phyloP scores from a whole-genome alignment of 1,140 invertebrate genomes.

The Orius laevigatus region DNA sequence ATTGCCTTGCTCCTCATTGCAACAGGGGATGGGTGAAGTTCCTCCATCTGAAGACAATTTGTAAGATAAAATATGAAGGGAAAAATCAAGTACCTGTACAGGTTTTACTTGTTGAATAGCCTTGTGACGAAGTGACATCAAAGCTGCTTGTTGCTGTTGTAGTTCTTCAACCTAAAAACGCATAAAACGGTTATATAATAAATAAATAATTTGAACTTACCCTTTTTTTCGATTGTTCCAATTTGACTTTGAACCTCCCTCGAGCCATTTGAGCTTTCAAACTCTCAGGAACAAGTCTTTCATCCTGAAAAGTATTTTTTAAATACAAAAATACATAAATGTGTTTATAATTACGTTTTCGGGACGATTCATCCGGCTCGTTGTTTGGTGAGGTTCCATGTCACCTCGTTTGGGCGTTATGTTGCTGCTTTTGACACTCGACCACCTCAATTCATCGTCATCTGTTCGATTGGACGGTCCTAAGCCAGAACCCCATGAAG shows the following conservation, averaged over 20 bases:
- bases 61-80: background rate
- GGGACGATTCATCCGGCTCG: background rate
- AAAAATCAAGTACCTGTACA: conserved; percentile 11
- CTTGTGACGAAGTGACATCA: conserved; percentile 13
- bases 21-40: conserved; percentile 2
- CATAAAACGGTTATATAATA: background rate
- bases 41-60: conserved; percentile 12
- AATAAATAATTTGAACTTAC: conserved; percentile 4
- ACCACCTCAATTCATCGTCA: conserved; percentile 16
- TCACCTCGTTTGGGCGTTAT: conserved; percentile 15
- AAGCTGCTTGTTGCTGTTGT: conserved; percentile 14
- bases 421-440: conserved; percentile 16
- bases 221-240: conserved; percentile 15
- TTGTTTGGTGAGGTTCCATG: conserved; percentile 1
- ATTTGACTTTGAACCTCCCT: conserved; percentile 24
- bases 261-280: conserved; percentile 19
- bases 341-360: background rate
- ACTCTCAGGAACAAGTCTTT: background rate
- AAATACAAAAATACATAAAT: background rate
- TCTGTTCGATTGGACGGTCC: conserved; percentile 10
- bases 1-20: conserved; percentile 13
- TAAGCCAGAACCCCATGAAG: conserved; percentile 12
- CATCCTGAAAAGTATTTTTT: background rate
- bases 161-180: conserved; percentile 15
- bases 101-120: conserved; percentile 17